Conservation (phyloP, 1,140 invertebrate species). For the Drosophila eugracilis region DNA sequence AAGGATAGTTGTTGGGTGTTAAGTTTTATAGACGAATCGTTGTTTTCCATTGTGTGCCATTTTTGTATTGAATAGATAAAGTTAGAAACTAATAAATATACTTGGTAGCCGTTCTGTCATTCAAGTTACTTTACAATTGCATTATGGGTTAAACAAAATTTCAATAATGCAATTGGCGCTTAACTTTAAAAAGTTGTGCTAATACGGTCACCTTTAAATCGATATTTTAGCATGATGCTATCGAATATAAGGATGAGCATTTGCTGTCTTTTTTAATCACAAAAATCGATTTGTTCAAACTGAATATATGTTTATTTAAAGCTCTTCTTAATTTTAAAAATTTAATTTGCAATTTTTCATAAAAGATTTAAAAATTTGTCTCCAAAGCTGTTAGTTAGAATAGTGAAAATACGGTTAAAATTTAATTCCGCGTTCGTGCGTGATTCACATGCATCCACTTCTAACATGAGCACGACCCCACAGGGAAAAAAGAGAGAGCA, state of each 20-base stretch:
- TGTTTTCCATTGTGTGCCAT: conserved; percentile 67
- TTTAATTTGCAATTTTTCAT: too few species aligned
- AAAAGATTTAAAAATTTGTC: too few species aligned
- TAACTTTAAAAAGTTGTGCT: not conserved
- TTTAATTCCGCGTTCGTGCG: not conserved
- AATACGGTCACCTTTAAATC: too few species aligned
- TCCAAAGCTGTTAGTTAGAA: too few species aligned
- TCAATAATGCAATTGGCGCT: not conserved
- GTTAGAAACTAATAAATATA: conserved; percentile 47
- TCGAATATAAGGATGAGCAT: not conserved
- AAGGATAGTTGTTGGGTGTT: conserved; percentile 35
- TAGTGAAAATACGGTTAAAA: too few species aligned
- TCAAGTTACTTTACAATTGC: conserved; percentile 11
- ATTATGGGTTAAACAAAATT: too few species aligned
- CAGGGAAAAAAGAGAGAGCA: not conserved
- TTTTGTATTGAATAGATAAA: conserved; percentile 52
- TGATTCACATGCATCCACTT: not conserved
- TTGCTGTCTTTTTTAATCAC: not conserved
- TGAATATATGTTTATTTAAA: too few species aligned
- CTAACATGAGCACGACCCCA: not conserved
- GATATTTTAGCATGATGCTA: too few species aligned
- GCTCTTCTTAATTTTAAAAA: too few species aligned
- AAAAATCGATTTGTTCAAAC: too few species aligned
- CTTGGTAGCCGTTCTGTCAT: conserved; percentile 58
- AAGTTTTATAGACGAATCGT: conserved; percentile 61